Percentiles rank a stretch among this genome's conserved stretches.
Evolutionary conservation across 1,140 invertebrate species (phyloP).

Genomic region (Cydia strobilella): DNA sequence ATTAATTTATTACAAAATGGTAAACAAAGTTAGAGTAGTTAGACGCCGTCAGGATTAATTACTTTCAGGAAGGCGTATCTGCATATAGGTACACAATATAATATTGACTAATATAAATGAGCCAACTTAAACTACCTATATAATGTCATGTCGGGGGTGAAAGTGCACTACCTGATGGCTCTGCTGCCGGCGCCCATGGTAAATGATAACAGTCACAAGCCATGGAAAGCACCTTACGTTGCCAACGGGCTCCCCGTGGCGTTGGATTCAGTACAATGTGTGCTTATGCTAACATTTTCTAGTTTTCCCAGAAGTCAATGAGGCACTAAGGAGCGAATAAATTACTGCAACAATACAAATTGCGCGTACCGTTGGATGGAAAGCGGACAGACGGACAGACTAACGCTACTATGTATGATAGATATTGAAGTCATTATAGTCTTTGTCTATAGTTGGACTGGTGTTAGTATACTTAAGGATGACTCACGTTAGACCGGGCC

Average conservation of each 20-base stretch:
- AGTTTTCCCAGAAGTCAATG: conserved; percentile 28
- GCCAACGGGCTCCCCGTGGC: background rate
- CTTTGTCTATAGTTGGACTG: background rate
- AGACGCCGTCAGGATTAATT: too few relatives aligned
- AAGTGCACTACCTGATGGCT: too few relatives aligned
- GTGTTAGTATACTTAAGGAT: too few relatives aligned
- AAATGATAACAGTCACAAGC: background rate
- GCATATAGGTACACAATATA: too few relatives aligned
- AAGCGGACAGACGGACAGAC: conserved; percentile 27
- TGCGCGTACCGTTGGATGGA: conserved; percentile 17
- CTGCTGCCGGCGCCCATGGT: too few relatives aligned
- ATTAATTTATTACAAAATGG: too few relatives aligned
- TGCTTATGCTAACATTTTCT: conserved; percentile 27
- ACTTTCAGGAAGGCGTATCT: too few relatives aligned
- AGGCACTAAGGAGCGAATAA: conserved; percentile 30
- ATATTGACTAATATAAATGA: too few relatives aligned
- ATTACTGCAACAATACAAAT: conserved; percentile 29
- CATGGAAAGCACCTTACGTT: background rate
- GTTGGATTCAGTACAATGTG: conserved; percentile 16
- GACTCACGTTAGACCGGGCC: too few relatives aligned
- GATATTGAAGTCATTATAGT: conserved; percentile 3
- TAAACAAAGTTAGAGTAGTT: too few relatives aligned
- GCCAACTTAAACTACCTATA: too few relatives aligned
- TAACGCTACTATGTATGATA: background rate
- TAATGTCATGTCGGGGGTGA: too few relatives aligned